phyloP scores from a whole-genome alignment of 2,797 vertebrate species.

The Hylomyscus alleni region DNA sequence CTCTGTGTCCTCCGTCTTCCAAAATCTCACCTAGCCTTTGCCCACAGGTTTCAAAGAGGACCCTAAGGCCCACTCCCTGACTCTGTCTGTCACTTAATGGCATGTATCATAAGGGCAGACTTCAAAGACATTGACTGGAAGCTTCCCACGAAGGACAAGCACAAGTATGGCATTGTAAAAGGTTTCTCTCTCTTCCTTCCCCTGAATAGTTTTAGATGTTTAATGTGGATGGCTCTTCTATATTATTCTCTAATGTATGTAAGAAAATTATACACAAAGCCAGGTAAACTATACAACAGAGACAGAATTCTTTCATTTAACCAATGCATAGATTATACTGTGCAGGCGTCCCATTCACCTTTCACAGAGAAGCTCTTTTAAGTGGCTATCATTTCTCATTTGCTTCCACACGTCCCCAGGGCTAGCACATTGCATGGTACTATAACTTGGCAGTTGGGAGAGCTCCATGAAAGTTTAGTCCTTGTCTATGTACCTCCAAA shows the following conservation, averaged over 20 bases:
- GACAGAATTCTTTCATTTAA: neutral
- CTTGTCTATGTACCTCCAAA: neutral
- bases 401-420: neutral
- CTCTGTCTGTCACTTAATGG: neutral
- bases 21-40: neutral
- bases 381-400: neutral
- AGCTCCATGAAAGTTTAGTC: neutral
- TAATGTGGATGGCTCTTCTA: neutral
- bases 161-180: neutral
- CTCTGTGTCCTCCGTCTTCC: neutral
- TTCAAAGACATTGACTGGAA: neutral
- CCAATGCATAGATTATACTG: neutral
- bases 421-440: neutral
- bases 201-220: neutral
- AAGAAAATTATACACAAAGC: neutral
- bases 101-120: neutral
- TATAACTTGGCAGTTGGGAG: neutral
- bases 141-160: neutral
- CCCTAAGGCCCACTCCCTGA: neutral
- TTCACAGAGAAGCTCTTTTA: neutral
- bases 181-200: neutral
- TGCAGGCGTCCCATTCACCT: neutral
- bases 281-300: neutral
- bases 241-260: neutral
- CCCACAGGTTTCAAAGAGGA: neutral